Evolutionary conservation across 2,113 vertebrate genomes (phyloP).

Genomic region (Hemiprocne comata): DNA sequence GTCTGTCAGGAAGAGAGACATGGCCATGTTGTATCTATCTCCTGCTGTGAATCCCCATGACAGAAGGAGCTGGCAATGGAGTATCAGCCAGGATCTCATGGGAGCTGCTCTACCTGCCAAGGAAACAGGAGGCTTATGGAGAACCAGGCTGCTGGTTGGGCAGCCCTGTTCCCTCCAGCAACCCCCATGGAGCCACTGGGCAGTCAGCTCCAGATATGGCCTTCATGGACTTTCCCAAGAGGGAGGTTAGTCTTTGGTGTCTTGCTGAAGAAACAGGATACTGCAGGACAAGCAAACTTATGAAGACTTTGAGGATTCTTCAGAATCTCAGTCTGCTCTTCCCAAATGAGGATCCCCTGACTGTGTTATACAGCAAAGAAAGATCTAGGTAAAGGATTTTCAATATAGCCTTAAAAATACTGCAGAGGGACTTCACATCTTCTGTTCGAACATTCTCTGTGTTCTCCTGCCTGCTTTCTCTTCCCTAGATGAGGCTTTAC

Average conservation of each 20-base stretch:
- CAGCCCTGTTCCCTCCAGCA: neutral
- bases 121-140: neutral
- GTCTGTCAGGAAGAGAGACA: neutral
- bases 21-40: fast-evolving
- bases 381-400: neutral
- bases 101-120: neutral
- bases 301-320: neutral
- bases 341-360: neutral
- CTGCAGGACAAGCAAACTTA: neutral
- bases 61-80: neutral
- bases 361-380: neutral
- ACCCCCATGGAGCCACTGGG: neutral
- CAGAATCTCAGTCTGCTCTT: neutral
- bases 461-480: neutral
- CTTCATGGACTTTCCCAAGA: neutral
- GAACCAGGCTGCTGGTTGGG: neutral
- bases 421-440: neutral
- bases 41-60: neutral
- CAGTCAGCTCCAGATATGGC: fast-evolving
- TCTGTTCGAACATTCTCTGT: neutral
- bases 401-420: neutral
- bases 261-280: neutral
- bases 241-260: neutral
- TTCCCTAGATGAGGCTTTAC: neutral
- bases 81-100: neutral